These are phyloP conservation scores for Vidua macroura DNA, from an alignment of 2,113 vertebrate genomes.

Conservation along the genomic window DNA sequence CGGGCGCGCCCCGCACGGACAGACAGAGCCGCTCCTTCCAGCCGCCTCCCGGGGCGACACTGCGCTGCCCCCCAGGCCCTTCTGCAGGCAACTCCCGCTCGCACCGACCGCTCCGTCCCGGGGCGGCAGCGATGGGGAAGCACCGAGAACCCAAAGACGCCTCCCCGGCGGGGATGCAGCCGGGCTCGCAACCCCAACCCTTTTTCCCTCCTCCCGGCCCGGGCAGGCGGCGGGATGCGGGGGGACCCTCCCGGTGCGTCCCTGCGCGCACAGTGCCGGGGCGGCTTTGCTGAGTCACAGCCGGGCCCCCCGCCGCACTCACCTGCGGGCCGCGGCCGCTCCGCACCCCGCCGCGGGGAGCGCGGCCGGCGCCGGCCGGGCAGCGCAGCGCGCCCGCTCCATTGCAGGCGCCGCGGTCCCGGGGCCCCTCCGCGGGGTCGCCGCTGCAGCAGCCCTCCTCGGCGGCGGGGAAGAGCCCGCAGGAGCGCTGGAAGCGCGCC, in stretches of 20 bases:
- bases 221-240: not conserved
- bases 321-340: not conserved
- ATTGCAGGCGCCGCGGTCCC: not conserved
- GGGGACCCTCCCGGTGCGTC: not conserved
- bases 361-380: too few relatives aligned
- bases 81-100: not conserved
- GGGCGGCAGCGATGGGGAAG: not conserved
- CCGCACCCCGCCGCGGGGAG: not conserved
- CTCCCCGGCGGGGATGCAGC: not conserved
- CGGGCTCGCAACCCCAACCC: not conserved
- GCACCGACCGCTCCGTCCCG: not conserved
- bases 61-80: too few relatives aligned
- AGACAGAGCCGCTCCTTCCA: accelerated
- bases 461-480: constrained; percentile 79
- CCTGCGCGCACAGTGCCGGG: not conserved
- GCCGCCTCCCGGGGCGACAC: accelerated
- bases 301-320: not conserved
- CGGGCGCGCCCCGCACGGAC: accelerated
- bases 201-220: not conserved
- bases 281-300: not conserved
- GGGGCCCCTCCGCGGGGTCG: not conserved
- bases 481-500: constrained; percentile 87
- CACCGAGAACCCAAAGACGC: not conserved
- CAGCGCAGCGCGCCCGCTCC: not conserved
- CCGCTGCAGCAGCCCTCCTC: not conserved